These are phyloP conservation scores for Globia sparganii DNA, from an alignment of 2,888 invertebrate species.

Conservation along the genomic window DNA sequence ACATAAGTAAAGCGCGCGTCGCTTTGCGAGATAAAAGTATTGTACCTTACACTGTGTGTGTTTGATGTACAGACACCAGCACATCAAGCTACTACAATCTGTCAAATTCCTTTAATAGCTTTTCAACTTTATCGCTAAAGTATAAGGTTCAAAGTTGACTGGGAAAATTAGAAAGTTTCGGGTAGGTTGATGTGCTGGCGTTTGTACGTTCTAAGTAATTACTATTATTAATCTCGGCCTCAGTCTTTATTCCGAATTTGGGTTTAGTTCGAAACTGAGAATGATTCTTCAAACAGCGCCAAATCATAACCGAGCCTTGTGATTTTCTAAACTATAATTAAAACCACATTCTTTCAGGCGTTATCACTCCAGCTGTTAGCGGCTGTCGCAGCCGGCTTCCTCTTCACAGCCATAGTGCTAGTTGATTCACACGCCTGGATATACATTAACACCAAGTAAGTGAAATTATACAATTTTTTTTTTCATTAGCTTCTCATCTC, in stretches of 20 bases:
- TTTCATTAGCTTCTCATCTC: slow-evolving; percentile 14
- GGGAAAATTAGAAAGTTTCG: too few relatives aligned
- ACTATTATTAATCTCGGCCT: not conserved
- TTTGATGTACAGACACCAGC: too few relatives aligned
- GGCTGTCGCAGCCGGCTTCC: slow-evolving; percentile 95
- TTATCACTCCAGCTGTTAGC: slow-evolving; percentile 96
- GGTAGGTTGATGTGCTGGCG: too few relatives aligned
- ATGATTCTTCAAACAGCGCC: not conserved
- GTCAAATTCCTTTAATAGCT: too few relatives aligned
- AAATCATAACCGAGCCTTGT: not conserved
- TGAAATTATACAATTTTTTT: not conserved
- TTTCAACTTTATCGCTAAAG: too few relatives aligned
- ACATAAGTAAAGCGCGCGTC: not conserved
- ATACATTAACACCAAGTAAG: slow-evolving; percentile 97
- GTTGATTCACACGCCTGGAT: slow-evolving; percentile 99
- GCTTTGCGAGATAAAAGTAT: not conserved
- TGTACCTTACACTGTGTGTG: not conserved
- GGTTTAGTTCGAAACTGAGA: not conserved
- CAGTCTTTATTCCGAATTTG: not conserved
- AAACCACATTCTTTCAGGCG: slow-evolving; percentile 87
- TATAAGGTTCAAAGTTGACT: too few relatives aligned
- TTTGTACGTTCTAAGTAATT: not conserved
- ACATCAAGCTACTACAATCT: too few relatives aligned
- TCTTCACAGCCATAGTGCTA: slow-evolving; percentile 97
- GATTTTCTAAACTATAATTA: not conserved